phyloP scores from a whole-genome alignment of 2,797 vertebrate genomes.

The Notolepis coatsorum region DNA sequence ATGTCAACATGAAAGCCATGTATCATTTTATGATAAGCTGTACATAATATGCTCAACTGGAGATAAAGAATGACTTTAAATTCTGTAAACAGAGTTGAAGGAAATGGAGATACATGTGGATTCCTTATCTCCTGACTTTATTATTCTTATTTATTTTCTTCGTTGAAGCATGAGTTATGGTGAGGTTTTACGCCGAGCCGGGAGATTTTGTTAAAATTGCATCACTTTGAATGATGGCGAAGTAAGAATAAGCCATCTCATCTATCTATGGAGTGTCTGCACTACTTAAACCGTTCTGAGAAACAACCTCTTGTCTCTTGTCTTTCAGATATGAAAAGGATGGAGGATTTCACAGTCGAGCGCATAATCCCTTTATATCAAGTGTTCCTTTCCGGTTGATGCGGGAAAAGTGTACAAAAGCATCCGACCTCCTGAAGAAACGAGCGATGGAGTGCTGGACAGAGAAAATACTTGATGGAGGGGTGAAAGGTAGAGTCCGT shows the following conservation, averaged over 20 bases:
- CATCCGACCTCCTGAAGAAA: too few species aligned
- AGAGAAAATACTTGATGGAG: too few species aligned
- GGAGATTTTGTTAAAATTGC: too few species aligned
- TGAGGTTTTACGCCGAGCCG: too few species aligned
- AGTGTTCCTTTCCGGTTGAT: too few species aligned
- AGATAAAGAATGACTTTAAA: not conserved
- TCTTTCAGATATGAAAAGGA: too few species aligned
- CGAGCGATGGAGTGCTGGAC: too few species aligned
- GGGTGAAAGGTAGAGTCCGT: too few species aligned
- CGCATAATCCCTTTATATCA: too few species aligned
- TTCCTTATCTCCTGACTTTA: not conserved
- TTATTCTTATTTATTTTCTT: not conserved
- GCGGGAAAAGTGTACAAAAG: too few species aligned
- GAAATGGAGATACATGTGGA: constrained; percentile 7
- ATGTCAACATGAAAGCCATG: not conserved
- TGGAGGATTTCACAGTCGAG: not conserved
- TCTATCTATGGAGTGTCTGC: not conserved
- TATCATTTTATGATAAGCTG: not conserved
- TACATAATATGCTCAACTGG: not conserved
- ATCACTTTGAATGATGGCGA: not conserved
- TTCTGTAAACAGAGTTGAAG: not conserved
- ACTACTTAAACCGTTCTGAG: not conserved
- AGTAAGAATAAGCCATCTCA: not conserved
- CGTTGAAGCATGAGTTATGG: not conserved
- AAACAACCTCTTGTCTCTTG: too few species aligned